Conservation (phyloP, 2,113 vertebrate species). For the Carassius auratus region DNA sequence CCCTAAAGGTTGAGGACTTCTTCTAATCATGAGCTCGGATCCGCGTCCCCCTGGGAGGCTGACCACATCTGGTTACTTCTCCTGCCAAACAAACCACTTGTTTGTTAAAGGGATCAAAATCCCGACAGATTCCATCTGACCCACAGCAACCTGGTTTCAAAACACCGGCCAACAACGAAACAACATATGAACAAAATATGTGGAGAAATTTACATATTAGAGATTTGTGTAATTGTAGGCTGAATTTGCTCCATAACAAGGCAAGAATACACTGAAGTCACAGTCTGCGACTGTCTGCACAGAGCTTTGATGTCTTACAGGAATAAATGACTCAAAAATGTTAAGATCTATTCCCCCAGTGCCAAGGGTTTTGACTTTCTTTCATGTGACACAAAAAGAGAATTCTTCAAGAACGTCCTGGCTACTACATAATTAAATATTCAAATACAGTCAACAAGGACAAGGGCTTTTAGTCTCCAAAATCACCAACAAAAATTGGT, state of each 20-base stretch:
- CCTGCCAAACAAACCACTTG: conserved; percentile 63
- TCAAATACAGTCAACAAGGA: neutral
- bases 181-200: neutral
- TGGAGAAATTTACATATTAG: neutral
- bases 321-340: neutral
- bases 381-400: neutral
- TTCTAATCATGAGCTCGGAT: conserved; percentile 71
- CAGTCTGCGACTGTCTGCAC: neutral
- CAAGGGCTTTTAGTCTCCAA: neutral
- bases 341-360: neutral
- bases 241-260: conserved; percentile 9
- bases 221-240: neutral
- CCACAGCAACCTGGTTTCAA: conserved; percentile 3
- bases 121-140: conserved; percentile 22
- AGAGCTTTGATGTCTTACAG: neutral
- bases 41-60: conserved; percentile 73
- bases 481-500: neutral
- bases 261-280: neutral
- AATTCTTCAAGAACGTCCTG: neutral
- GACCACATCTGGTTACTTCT: conserved; percentile 75
- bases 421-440: neutral
- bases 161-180: neutral
- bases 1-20: conserved; percentile 68
- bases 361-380: neutral
- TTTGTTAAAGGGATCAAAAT: neutral